Evolutionary conservation across 2,888 invertebrate species (phyloP), one percentile per base, ranked within the genome.

Genomic region (Tinea semifulvella): DNA sequence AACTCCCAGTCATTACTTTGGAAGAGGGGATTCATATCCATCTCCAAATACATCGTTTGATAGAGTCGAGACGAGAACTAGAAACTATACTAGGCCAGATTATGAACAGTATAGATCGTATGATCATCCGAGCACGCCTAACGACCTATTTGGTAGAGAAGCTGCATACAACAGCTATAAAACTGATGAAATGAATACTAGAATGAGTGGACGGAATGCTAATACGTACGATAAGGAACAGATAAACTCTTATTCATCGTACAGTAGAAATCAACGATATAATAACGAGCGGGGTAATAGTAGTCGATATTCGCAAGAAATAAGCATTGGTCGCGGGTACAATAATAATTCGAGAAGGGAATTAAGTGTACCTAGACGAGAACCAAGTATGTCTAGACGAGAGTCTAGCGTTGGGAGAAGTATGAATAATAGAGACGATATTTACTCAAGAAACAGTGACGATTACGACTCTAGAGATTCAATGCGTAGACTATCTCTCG

Each of bases 321-420:
- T 58, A 16, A 58, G 68, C 8, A 8, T 22, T 5, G 22, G 8
- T 22, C 8, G 8, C 8, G 8, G 22, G 22, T 22, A 22, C 8
- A 22, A 8, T 22, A 11, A 5, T 18, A 14, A 18, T 18, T 18
- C 36, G 10, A 36, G 36, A 11, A 28, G 28, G 10, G 25, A 22
- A 22, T 22, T 22, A 22, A 22, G 25, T 22, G 8, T 22, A 22
- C 25, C 25, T 22, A 5, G 25, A 5, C 25, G 8, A 22, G 8
- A 7, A 8, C 25, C 5, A 22, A 22, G 6, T 22, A 8, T 7
- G 8, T 22, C 25, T 22, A 5, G 8, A 7, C 11, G 36, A 2
- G 57, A 67, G 52, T 52, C 60, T 4, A 53, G 64, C 39, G 50
- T 56, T 3, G 68, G 68, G 2, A 59, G 59, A 16, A 58, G 68